Conservation (phyloP, 1,140 invertebrate genomes). For the Megathymus violae region DNA sequence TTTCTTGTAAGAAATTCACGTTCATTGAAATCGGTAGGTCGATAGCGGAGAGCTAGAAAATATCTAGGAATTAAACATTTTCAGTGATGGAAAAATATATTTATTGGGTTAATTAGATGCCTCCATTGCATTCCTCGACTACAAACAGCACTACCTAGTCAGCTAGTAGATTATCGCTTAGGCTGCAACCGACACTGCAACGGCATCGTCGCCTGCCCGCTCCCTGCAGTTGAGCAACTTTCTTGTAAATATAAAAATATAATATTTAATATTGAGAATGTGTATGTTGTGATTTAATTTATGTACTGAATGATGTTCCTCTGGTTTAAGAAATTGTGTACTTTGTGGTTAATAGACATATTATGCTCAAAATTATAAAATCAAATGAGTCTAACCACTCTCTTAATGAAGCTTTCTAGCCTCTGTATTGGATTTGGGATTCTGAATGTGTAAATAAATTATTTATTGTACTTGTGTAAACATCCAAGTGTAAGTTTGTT, state of each 20-base stretch:
- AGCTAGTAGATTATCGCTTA: constrained; percentile 53
- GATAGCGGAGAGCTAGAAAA: constrained; percentile 26
- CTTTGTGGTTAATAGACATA: constrained; percentile 19
- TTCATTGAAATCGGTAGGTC: constrained; percentile 15
- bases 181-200: constrained; percentile 38
- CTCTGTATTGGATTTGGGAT: constrained; percentile 34
- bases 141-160: constrained; percentile 59
- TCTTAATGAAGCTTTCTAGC: constrained; percentile 4
- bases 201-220: constrained; percentile 43
- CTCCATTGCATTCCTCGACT: constrained; percentile 47
- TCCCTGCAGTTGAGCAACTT: constrained; percentile 43
- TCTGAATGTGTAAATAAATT: constrained; percentile 68
- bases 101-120: constrained; percentile 54
- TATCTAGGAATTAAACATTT: constrained; percentile 34
- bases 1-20: constrained; percentile 23
- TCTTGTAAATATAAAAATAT: constrained; percentile 44
- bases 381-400: constrained; percentile 10
- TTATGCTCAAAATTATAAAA: constrained; percentile 40
- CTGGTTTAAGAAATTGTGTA: constrained; percentile 43
- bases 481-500: constrained; percentile 62
- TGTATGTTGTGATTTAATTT: constrained; percentile 53
- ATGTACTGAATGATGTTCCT: constrained; percentile 58
- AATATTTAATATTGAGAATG: constrained; percentile 49
- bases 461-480: constrained; percentile 69
- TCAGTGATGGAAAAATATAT: constrained; percentile 36